Conservation (phyloP, 2,113 vertebrate genomes). For the Lepus americanus region DNA sequence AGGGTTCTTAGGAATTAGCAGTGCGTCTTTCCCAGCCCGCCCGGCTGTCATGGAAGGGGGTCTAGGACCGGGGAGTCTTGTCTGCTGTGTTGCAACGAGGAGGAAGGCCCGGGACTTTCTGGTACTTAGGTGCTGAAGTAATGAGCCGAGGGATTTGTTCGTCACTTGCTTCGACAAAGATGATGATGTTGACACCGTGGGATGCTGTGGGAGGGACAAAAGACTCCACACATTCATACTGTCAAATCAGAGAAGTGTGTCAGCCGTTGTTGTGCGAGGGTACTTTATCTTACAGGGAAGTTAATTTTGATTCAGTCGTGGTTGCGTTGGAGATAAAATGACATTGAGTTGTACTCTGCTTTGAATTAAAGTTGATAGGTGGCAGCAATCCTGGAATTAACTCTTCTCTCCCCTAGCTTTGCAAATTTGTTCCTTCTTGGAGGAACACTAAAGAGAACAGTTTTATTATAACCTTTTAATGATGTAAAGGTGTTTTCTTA, state of each 20-base stretch:
- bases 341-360: constrained; percentile 81
- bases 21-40: neutral
- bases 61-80: no score
- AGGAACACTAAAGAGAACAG: neutral
- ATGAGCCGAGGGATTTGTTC: constrained; percentile 35
- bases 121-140: constrained; percentile 4
- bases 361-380: constrained; percentile 78
- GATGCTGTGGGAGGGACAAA: constrained; percentile 54
- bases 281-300: constrained; percentile 30
- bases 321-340: constrained; percentile 67
- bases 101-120: constrained; percentile 45
- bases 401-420: constrained; percentile 19
- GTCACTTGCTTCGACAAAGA: constrained; percentile 21
- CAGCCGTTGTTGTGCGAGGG: neutral
- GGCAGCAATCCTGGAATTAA: constrained; percentile 49
- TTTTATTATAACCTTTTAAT: neutral
- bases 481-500: constrained; percentile 9
- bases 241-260: constrained; percentile 30
- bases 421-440: constrained; percentile 35
- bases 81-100: neutral
- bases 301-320: constrained; percentile 66
- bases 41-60: neutral
- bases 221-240: neutral
- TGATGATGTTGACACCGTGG: constrained; percentile 46
- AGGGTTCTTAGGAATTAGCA: neutral